Evolutionary conservation across 2,797 vertebrate genomes (phyloP).

Genomic region (Thaleichthys pacificus): DNA sequence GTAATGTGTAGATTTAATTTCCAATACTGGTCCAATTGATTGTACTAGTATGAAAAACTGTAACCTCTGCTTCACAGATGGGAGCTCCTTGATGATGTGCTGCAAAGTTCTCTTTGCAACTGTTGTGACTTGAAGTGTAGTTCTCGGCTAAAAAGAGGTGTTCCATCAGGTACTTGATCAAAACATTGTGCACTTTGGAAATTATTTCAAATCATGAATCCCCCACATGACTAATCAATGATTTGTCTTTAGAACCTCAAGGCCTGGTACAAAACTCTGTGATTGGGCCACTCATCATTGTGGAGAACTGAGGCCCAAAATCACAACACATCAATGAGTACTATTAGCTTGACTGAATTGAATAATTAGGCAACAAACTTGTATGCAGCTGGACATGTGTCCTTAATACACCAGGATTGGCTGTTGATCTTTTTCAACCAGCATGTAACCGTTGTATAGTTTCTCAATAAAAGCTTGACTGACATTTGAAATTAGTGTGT

Average conservation of each 20-base stretch:
- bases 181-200: neutral
- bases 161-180: constrained; percentile 42
- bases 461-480: too few relatives aligned
- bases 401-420: too few relatives aligned
- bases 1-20: neutral
- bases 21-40: neutral
- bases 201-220: neutral
- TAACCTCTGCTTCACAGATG: constrained; percentile 54
- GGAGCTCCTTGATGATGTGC: constrained; percentile 72
- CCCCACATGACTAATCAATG: too few relatives aligned
- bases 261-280: constrained; percentile 52
- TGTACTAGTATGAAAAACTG: neutral
- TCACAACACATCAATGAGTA: neutral
- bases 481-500: too few relatives aligned
- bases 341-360: too few relatives aligned
- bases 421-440: too few relatives aligned
- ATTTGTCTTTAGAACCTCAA: constrained; percentile 31
- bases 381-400: too few relatives aligned
- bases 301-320: constrained; percentile 23
- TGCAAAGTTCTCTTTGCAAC: constrained; percentile 62
- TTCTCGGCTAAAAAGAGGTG: constrained; percentile 30
- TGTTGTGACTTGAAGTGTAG: constrained; percentile 74
- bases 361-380: too few relatives aligned
- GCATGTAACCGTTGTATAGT: too few relatives aligned
- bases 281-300: constrained; percentile 67